A percentile compares a stretch with the other conserved stretches of the same genome.
phyloP scores from a whole-genome alignment of 2,797 vertebrate species.

The Champsocephalus gunnari region DNA sequence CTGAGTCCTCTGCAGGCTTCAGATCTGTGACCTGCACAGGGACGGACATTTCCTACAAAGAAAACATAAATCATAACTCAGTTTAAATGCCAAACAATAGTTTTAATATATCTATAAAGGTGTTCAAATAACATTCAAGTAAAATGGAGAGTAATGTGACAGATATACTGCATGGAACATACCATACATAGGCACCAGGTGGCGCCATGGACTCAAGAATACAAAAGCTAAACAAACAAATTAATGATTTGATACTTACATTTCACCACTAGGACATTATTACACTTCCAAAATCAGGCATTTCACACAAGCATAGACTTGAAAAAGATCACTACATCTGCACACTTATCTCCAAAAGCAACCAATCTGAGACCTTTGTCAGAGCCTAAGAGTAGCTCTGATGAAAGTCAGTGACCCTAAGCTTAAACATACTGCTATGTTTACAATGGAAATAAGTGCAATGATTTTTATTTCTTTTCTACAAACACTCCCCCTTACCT shows the following conservation, averaged over 20 bases:
- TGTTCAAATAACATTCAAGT: neutral
- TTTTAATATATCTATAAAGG: neutral
- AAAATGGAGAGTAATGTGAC: neutral
- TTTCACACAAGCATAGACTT: conserved; percentile 1
- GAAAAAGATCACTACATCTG: conserved; percentile 4
- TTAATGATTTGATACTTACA: neutral
- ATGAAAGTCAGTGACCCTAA: neutral
- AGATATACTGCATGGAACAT: neutral
- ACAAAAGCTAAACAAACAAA: neutral
- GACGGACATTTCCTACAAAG: conserved; percentile 46
- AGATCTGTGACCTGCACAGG: conserved; percentile 72
- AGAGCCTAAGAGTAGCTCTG: neutral
- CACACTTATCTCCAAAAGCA: neutral
- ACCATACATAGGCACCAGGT: conserved; percentile 49
- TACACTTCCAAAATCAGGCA: neutral
- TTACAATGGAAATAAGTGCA: neutral
- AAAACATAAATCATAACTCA: neutral
- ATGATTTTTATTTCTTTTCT: no score
- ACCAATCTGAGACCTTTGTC: neutral
- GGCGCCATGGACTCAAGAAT: conserved; percentile 16
- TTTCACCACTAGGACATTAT: neutral
- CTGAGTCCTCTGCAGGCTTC: conserved; percentile 37
- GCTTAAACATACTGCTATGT: neutral
- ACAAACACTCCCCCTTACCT: conserved; percentile 55
- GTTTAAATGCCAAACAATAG: neutral